Percentiles rank a stretch among this genome's conserved stretches.
phyloP scores from a whole-genome alignment of 2,888 invertebrate species.

The Anaspis maculata region DNA sequence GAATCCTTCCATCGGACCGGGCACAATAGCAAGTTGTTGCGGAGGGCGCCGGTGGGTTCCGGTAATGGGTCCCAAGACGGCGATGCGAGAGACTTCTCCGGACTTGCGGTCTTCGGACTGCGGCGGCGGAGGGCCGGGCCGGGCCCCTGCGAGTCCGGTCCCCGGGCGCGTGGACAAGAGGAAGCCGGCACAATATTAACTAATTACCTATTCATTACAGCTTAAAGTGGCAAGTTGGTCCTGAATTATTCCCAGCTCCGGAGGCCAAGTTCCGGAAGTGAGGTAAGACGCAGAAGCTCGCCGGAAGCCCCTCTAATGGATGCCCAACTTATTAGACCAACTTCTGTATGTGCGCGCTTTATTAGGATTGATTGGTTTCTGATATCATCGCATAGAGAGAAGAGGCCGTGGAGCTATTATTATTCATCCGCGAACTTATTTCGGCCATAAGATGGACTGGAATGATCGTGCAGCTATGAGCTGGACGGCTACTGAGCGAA shows the following conservation, averaged over 20 bases:
- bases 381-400: conserved; percentile 14
- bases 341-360: conserved; percentile 28
- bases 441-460: too few species aligned
- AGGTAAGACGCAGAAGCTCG: conserved; percentile 41
- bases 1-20: conserved; percentile 32
- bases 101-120: conserved; percentile 26
- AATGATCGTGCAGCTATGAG: too few species aligned
- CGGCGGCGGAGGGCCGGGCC: conserved; percentile 16
- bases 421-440: too few species aligned
- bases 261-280: conserved; percentile 40
- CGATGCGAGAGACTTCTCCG: conserved; percentile 27
- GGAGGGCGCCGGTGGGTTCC: conserved; percentile 27
- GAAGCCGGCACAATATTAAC: conserved; percentile 42
- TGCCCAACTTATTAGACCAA: conserved; percentile 26
- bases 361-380: conserved; percentile 41
- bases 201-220: conserved; percentile 47
- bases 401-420: too few species aligned
- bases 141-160: conserved; percentile 16
- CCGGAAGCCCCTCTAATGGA: conserved; percentile 39
- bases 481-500: too few species aligned
- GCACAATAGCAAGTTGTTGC: conserved; percentile 28
- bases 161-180: conserved; percentile 38
- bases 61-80: conserved; percentile 40
- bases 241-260: conserved; percentile 42
- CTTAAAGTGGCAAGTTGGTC: conserved; percentile 45